Evolutionary conservation across 2,888 invertebrate genomes (phyloP).

Genomic region (Elaeidobius kamerunicus): DNA sequence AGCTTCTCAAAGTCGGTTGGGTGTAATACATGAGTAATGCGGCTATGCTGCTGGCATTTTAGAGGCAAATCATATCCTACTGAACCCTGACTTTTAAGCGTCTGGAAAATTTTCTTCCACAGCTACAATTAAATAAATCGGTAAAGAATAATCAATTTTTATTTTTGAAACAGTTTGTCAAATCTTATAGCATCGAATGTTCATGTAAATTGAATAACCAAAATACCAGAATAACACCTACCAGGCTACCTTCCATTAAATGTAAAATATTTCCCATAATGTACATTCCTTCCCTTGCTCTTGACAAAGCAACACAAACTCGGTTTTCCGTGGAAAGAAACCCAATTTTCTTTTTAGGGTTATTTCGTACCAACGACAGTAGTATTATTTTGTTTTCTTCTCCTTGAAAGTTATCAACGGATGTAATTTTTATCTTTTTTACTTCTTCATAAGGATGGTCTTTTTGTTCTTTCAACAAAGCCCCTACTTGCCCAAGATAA

Average conservation of each 20-base stretch:
- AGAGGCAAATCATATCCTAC: slow-evolving; percentile 54
- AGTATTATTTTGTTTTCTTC: slow-evolving; percentile 77
- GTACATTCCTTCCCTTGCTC: slow-evolving; percentile 69
- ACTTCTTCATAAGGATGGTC: slow-evolving; percentile 38
- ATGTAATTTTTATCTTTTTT: slow-evolving; percentile 57
- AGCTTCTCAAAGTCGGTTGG: too few species aligned
- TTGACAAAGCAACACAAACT: slow-evolving; percentile 73
- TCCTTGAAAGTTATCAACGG: slow-evolving; percentile 68
- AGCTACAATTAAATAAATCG: slow-evolving; percentile 38
- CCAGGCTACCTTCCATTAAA: slow-evolving; percentile 53
- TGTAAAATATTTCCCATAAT: slow-evolving; percentile 70
- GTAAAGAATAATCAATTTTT: background rate
- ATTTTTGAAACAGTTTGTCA: background rate
- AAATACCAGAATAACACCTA: too few species aligned
- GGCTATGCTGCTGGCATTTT: slow-evolving; percentile 54
- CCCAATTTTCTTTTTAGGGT: slow-evolving; percentile 63
- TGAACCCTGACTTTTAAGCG: slow-evolving; percentile 51
- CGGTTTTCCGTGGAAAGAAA: slow-evolving; percentile 68
- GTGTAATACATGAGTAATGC: too few species aligned
- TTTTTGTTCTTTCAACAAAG: slow-evolving; percentile 52
- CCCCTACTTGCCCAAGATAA: slow-evolving; percentile 66
- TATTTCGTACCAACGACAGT: slow-evolving; percentile 75
- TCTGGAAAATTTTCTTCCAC: slow-evolving; percentile 57
- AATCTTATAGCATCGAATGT: background rate
- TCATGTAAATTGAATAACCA: too few species aligned